Evolutionary conservation across 2,113 vertebrate genomes (phyloP).

Genomic region (Ifrita kowaldi): DNA sequence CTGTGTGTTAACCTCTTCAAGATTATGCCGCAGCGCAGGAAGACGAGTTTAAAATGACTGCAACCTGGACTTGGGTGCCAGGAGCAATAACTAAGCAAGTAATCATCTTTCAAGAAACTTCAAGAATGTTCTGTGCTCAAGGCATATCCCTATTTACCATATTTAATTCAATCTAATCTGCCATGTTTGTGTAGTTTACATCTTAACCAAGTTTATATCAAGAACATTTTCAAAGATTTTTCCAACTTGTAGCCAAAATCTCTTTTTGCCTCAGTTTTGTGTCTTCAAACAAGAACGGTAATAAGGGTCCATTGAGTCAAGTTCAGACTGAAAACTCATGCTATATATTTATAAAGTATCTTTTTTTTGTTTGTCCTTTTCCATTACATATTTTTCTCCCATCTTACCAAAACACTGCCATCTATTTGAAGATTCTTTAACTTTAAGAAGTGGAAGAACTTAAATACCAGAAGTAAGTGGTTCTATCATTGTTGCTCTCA

Average conservation of each 20-base stretch:
- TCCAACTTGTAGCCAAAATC: neutral
- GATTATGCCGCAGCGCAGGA: neutral
- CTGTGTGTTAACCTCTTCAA: neutral
- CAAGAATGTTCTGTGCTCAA: neutral
- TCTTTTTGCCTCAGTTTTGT: neutral
- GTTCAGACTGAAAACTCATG: neutral
- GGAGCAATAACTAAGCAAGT: neutral
- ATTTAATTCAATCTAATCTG: neutral
- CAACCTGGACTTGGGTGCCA: neutral
- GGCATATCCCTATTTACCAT: neutral
- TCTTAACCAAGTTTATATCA: neutral
- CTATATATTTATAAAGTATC: neutral
- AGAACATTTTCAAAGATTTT: neutral
- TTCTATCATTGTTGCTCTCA: neutral
- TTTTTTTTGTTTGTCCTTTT: neutral
- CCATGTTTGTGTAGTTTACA: neutral
- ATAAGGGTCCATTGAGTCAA: neutral
- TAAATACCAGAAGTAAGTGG: neutral
- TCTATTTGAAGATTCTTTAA: neutral
- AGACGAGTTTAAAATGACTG: neutral
- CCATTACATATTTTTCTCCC: neutral
- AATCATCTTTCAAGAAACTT: neutral
- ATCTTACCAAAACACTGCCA: neutral
- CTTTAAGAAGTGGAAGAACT: neutral
- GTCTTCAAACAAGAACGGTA: neutral